A percentile compares a stretch with the other conserved stretches of the same genome.
Conservation (phyloP, 2,888 invertebrate genomes). For the Callosobruchus maculatus region DNA sequence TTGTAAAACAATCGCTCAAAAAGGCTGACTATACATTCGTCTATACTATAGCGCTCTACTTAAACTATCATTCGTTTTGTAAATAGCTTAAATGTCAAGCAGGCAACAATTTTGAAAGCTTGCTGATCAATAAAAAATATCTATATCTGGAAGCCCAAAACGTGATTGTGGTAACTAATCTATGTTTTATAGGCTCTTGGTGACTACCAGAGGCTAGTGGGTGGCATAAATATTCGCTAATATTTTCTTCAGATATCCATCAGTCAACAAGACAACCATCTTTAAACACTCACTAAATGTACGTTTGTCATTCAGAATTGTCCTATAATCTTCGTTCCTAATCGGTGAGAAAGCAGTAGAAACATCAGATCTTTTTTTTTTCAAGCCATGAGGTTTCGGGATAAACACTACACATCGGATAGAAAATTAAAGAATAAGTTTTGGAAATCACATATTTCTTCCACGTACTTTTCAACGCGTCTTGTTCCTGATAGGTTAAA, state of each 20-base stretch:
- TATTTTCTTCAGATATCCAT: not conserved
- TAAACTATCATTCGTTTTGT: not conserved
- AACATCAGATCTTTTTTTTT: too few relatives aligned
- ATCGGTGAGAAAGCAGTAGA: too few relatives aligned
- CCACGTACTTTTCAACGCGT: too few relatives aligned
- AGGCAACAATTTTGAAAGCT: conserved; percentile 3
- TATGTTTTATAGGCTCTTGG: not conserved
- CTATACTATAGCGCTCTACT: not conserved
- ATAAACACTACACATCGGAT: too few relatives aligned
- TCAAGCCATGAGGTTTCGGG: too few relatives aligned
- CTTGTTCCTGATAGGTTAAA: too few relatives aligned
- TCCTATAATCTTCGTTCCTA: too few relatives aligned
- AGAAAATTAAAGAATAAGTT: too few relatives aligned
- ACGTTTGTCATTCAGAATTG: too few relatives aligned
- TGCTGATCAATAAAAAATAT: conserved; percentile 24
- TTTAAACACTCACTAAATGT: too few relatives aligned
- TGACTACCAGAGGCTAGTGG: not conserved
- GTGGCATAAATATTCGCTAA: not conserved
- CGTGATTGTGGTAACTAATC: conserved; percentile 36
- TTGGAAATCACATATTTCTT: too few relatives aligned
- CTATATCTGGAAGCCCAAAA: conserved; percentile 41
- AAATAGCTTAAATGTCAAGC: conserved; percentile 16
- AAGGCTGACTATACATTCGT: not conserved
- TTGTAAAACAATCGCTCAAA: too few relatives aligned
- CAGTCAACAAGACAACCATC: not conserved